Evolutionary conservation across 2,113 vertebrate genomes (phyloP).

Genomic region (Ictalurus furcatus): DNA sequence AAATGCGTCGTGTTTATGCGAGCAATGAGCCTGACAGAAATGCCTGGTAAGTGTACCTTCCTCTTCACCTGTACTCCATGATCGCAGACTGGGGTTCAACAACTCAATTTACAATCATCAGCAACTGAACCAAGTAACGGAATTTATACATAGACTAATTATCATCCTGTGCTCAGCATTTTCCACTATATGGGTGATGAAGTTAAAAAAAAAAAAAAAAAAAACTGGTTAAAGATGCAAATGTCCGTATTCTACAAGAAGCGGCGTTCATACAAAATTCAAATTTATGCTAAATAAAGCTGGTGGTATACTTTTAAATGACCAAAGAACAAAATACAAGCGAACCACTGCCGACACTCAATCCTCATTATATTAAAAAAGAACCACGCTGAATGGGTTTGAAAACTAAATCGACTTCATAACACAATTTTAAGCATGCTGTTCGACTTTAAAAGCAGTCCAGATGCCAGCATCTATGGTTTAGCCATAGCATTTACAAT

Average conservation of each 20-base stretch:
- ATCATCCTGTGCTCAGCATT: not conserved
- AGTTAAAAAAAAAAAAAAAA: not conserved
- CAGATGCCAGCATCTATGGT: not conserved
- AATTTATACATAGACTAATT: not conserved
- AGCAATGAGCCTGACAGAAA: constrained; percentile 60
- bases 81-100: constrained; percentile 25
- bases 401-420: not conserved
- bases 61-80: constrained; percentile 5
- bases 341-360: too few relatives aligned
- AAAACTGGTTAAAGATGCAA: not conserved
- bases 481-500: not conserved
- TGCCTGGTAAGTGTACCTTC: constrained; percentile 60
- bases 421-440: not conserved
- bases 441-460: not conserved
- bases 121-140: constrained; percentile 27
- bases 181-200: not conserved
- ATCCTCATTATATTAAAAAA: not conserved
- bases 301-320: not conserved
- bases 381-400: not conserved
- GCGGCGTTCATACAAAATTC: not conserved
- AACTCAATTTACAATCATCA: constrained; percentile 17
- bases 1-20: constrained; percentile 61
- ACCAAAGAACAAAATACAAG: not conserved
- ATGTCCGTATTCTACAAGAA: not conserved
- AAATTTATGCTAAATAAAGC: not conserved